A percentile compares a stretch with the other conserved stretches of the same genome.
phyloP scores from a whole-genome alignment of 2,797 vertebrate species.

The Sebastes minor region DNA sequence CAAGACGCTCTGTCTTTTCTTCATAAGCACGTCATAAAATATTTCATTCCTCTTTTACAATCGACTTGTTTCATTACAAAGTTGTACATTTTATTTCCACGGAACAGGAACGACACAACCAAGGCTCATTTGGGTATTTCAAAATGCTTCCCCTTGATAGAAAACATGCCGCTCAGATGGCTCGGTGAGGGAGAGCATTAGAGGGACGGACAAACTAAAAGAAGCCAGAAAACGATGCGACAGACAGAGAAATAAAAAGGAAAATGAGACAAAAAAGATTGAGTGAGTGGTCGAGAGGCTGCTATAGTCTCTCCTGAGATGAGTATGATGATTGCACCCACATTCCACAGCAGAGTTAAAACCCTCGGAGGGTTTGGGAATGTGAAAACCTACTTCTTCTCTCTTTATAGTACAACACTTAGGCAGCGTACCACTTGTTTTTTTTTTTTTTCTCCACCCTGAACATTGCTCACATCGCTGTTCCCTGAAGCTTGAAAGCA shows the following conservation, averaged over 20 bases:
- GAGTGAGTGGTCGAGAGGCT: conserved; percentile 58
- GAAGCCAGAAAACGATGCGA: conserved; percentile 24
- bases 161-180: conserved; percentile 52
- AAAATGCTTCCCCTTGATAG: conserved; percentile 37
- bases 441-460: conserved; percentile 53
- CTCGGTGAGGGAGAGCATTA: conserved; percentile 15
- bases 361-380: conserved; percentile 75
- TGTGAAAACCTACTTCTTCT: conserved; percentile 77
- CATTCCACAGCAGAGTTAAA: conserved; percentile 69
- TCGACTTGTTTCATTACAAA: conserved; percentile 78
- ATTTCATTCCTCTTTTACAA: conserved; percentile 65
- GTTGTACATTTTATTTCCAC: conserved; percentile 53
- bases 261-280: conserved; percentile 61
- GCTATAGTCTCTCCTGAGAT: conserved; percentile 70
- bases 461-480: conserved; percentile 84
- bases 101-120: conserved; percentile 48
- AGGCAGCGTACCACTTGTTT: conserved; percentile 64
- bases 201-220: conserved; percentile 29
- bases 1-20: conserved; percentile 54
- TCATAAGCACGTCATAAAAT: conserved; percentile 80
- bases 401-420: conserved; percentile 79
- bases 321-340: conserved; percentile 77
- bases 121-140: conserved; percentile 58
- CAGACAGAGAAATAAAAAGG: conserved; percentile 42
- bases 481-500: conserved; percentile 86